Percentiles rank a stretch among this genome's conserved stretches.
Evolutionary conservation across 2,113 vertebrate species (phyloP).

Genomic region (Tonatia bakeri): DNA sequence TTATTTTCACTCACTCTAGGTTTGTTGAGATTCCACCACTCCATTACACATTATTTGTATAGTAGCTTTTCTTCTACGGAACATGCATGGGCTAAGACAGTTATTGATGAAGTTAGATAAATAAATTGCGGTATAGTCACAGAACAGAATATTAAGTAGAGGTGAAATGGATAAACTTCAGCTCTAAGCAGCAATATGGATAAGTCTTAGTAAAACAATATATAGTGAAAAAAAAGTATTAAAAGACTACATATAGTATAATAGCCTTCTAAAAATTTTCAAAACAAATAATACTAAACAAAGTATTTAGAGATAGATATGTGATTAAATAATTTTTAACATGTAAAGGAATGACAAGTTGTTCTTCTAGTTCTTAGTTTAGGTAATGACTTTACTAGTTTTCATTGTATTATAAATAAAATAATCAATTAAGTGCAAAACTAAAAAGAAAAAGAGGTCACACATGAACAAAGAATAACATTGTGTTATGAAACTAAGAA

Average conservation of each 20-base stretch:
- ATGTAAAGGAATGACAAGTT: background rate
- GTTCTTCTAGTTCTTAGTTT: background rate
- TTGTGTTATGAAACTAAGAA: background rate
- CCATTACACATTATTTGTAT: background rate
- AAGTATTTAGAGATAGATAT: background rate
- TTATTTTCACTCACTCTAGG: background rate
- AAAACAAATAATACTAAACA: background rate
- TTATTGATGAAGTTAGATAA: background rate
- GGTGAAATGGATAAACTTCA: background rate
- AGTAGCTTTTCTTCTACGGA: background rate
- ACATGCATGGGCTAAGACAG: background rate
- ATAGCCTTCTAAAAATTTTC: background rate
- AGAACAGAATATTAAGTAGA: background rate
- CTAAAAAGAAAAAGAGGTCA: background rate
- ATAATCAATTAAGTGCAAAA: background rate
- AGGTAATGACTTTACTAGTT: background rate
- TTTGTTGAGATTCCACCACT: background rate
- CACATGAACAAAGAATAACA: background rate
- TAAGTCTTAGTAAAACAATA: background rate
- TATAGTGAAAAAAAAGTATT: background rate
- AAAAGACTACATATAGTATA: background rate
- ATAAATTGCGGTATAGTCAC: background rate
- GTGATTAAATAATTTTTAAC: background rate
- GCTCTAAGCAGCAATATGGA: background rate
- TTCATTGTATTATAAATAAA: slow-evolving; percentile 24